A percentile compares a stretch with the other conserved stretches of the same genome.
phyloP scores from a whole-genome alignment of 2,797 vertebrate genomes.

The Girardinus metallicus region DNA sequence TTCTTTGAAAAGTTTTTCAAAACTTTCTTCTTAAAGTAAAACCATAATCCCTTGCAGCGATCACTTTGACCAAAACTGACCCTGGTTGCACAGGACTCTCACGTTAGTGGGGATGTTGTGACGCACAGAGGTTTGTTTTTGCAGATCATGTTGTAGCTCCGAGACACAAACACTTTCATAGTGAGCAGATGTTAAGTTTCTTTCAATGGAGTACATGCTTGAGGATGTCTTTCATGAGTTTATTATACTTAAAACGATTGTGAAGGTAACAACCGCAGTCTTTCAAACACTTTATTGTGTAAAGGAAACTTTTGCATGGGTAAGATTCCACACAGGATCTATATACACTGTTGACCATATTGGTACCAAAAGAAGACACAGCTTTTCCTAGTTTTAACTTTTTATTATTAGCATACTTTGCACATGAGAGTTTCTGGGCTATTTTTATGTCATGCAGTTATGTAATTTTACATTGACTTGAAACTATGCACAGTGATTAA shows the following conservation, averaged over 20 bases:
- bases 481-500: too few relatives aligned
- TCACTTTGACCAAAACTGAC: neutral
- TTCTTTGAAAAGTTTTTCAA: neutral
- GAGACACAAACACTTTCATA: neutral
- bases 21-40: neutral
- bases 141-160: neutral
- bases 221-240: conserved; percentile 1
- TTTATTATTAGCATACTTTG: neutral
- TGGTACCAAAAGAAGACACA: neutral
- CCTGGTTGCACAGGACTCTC: neutral
- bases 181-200: neutral
- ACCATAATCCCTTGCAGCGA: neutral
- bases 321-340: neutral
- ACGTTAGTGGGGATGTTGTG: neutral
- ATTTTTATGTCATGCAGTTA: neutral
- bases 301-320: neutral
- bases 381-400: neutral
- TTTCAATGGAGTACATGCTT: neutral
- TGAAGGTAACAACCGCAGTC: neutral
- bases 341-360: neutral
- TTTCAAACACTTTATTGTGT: neutral
- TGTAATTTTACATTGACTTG: neutral
- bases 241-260: neutral
- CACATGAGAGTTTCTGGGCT: neutral
- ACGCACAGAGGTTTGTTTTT: neutral